phyloP scores from a whole-genome alignment of 2,888 invertebrate species.

The Mythimna ferrago region DNA sequence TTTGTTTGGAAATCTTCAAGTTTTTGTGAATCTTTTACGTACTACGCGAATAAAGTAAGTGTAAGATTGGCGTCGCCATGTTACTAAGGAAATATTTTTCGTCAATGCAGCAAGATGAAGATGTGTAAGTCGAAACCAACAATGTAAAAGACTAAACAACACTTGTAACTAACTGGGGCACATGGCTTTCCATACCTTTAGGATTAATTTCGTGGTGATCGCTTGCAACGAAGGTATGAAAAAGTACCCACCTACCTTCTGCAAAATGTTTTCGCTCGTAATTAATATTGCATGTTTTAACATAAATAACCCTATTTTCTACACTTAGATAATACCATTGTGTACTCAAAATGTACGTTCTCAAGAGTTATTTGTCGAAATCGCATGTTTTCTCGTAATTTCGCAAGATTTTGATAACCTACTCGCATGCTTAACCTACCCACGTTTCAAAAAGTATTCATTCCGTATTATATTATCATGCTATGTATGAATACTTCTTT shows the following conservation, averaged over 20 bases:
- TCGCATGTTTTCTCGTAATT: not conserved
- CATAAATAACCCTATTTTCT: not conserved
- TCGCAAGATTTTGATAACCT: not conserved
- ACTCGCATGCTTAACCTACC: not conserved
- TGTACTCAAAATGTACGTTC: not conserved
- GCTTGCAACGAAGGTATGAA: not conserved
- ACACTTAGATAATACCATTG: not conserved
- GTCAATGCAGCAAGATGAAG: slow-evolving; percentile 68
- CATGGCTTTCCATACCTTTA: not conserved
- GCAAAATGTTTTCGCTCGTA: not conserved
- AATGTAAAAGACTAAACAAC: slow-evolving; percentile 1
- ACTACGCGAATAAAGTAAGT: slow-evolving; percentile 19
- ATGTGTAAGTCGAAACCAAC: slow-evolving; percentile 66
- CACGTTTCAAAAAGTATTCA: too few species aligned
- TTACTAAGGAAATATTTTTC: slow-evolving; percentile 77
- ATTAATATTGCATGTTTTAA: not conserved
- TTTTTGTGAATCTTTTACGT: slow-evolving; percentile 3
- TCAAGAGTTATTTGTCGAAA: not conserved
- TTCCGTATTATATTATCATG: too few species aligned
- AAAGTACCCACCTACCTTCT: not conserved
- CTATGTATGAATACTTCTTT: too few species aligned
- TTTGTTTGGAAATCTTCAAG: slow-evolving; percentile 1
- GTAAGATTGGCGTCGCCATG: slow-evolving; percentile 50
- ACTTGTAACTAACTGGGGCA: not conserved
- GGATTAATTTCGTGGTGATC: slow-evolving; percentile 6